phyloP scores from a whole-genome alignment of 1,140 invertebrate genomes.

The Leptinotarsa undecemlineata region DNA sequence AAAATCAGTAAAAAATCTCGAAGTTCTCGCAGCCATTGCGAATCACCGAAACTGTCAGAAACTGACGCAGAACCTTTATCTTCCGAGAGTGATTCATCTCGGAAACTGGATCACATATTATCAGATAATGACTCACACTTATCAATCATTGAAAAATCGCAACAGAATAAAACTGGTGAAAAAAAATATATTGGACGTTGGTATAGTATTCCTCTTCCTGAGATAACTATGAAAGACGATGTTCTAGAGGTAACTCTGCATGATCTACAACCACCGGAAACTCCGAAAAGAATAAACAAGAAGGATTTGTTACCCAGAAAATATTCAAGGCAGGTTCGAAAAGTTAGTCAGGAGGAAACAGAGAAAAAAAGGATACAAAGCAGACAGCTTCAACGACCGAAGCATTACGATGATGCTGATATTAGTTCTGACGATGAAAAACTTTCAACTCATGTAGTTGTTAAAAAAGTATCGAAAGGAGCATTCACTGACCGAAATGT shows the following conservation, averaged over 20 bases:
- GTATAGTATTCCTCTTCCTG: slow-evolving; percentile 27
- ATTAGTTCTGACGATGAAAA: slow-evolving; percentile 52
- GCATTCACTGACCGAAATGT: slow-evolving; percentile 1
- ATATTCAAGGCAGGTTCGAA: neutral
- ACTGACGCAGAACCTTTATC: slow-evolving; percentile 48
- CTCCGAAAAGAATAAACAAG: neutral
- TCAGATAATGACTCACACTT: slow-evolving; percentile 20
- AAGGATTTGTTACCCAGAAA: neutral
- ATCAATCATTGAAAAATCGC: slow-evolving; percentile 20
- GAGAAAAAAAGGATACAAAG: slow-evolving; percentile 16
- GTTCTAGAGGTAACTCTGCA: slow-evolving; percentile 54
- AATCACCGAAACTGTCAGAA: slow-evolving; percentile 41
- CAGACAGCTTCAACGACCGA: slow-evolving; percentile 19
- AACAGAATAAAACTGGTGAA: no score
- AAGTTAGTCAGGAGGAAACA: neutral
- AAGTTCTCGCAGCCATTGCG: neutral
- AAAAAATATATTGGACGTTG: no score
- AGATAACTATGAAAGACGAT: slow-evolving; percentile 54
- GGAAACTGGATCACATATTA: slow-evolving; percentile 26
- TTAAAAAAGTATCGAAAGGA: slow-evolving; percentile 16
- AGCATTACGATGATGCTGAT: slow-evolving; percentile 44
- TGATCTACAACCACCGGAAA: neutral
- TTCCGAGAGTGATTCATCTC: slow-evolving; percentile 49
- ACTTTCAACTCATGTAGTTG: neutral
- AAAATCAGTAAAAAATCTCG: neutral